These are phyloP conservation scores for Cephus pygmeus DNA, from an alignment of 2,888 invertebrate genomes.

Conservation along the genomic window DNA sequence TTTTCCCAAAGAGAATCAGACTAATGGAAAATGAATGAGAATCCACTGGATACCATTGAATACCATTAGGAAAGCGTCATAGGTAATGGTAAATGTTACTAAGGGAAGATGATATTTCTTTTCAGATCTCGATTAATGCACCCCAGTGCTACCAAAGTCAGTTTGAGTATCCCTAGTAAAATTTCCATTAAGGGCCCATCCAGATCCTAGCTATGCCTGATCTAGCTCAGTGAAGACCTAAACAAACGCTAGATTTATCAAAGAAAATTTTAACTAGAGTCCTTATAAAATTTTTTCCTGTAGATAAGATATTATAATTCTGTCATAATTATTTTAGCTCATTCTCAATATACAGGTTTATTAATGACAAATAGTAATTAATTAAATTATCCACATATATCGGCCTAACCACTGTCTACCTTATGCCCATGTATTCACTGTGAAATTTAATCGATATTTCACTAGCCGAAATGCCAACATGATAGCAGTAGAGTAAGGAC, in stretches of 20 bases:
- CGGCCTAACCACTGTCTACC: background rate
- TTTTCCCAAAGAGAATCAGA: background rate
- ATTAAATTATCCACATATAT: background rate
- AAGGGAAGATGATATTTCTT: background rate
- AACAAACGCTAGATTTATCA: background rate
- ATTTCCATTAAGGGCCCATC: background rate
- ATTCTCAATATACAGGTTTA: background rate
- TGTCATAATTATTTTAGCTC: background rate
- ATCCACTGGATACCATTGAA: background rate
- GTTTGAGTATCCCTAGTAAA: background rate
- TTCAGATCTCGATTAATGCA: background rate
- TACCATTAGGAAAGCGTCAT: background rate
- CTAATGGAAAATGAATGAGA: background rate
- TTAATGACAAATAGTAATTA: background rate
- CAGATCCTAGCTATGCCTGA: background rate
- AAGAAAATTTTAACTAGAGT: background rate
- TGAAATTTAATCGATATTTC: background rate
- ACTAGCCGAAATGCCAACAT: background rate
- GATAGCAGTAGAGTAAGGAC: background rate
- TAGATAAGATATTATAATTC: background rate
- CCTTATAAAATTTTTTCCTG: background rate
- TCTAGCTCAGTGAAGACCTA: no score
- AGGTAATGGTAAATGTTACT: background rate
- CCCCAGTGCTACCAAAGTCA: background rate
- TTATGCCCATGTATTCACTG: background rate